Evolutionary conservation across 2,113 vertebrate genomes (phyloP).

Genomic region (Brienomyrus brachyistius): DNA sequence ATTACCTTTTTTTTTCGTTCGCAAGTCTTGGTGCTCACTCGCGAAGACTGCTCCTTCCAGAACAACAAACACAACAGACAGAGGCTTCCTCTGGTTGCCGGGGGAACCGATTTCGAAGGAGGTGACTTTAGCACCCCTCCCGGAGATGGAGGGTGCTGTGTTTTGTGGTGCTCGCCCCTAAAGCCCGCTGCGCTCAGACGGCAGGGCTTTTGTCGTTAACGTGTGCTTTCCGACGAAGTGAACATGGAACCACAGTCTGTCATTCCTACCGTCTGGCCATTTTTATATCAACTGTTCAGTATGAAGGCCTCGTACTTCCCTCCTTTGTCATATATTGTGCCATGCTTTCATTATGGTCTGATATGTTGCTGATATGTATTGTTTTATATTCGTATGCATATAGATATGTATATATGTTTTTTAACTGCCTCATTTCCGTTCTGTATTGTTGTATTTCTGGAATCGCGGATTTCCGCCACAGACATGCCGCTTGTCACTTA

Average conservation of each 20-base stretch:
- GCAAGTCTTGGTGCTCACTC: conserved; percentile 1
- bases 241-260: conserved; percentile 1
- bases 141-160: not conserved
- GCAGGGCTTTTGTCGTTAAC: not conserved
- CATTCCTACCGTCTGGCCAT: not conserved
- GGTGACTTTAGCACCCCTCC: not conserved
- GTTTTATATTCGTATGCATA: conserved; percentile 20
- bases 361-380: conserved; percentile 11
- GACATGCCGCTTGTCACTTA: not conserved
- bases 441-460: not conserved
- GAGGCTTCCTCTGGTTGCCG: not conserved
- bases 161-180: not conserved
- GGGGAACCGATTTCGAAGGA: not conserved
- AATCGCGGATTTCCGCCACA: not conserved
- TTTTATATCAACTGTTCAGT: conserved; percentile 7
- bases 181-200: not conserved
- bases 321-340: conserved; percentile 12
- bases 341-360: conserved; percentile 11
- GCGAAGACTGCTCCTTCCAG: not conserved
- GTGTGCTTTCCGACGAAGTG: conserved; percentile 2
- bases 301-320: conserved; percentile 5
- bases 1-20: not conserved
- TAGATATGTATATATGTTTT: conserved; percentile 15
- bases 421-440: conserved; percentile 12
- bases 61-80: not conserved